Evolutionary conservation across 1,140 invertebrate species (phyloP), one percentile per base, ranked within the genome.

Genomic region (Bombus confusus): DNA sequence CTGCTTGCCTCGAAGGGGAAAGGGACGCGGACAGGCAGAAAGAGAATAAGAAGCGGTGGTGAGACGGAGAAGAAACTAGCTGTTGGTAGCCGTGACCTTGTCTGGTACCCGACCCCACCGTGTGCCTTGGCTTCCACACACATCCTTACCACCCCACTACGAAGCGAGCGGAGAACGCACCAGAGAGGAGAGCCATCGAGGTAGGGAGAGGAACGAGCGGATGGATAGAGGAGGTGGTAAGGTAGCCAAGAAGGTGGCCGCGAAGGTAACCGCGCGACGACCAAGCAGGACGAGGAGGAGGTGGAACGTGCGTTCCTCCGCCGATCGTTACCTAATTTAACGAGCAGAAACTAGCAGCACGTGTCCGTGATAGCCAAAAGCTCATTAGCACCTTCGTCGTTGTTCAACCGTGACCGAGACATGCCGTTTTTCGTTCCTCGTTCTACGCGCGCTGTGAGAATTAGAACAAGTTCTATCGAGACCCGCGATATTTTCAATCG

Each of bases 21-120:
- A 80, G 57, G 64, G 52, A 71, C 41, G 81, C 2, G 15, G 15
- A 39, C 59, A 81, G 52, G 62, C 47, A 66, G 39, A 74, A 13
- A 37, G 76, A 31, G 47, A 81, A 4, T 18, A 15, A 80, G 52
- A 62, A 41, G 52, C 77, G 37, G n/a, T 34, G 68, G 72, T 22
- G 62, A 39, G 41, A 77, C 59, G 59, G 72, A 74, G 43, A 68
- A 87, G 82, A 86, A 86, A 90, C 59, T 79, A 86, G 85, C 86
- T 71, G 83, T 91, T 92, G 91, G 90, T 91, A 94, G 91, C 93
- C 93, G 90, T 94, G 93, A 94, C 93, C 93, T 94, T 94, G 93
- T 93, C 92, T 92, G 91, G 89, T 87, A 91, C 90, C 85, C 87
- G 92, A 92, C 87, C 87, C 91, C 86, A 87, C 90, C 57, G 86